phyloP scores from a whole-genome alignment of 2,113 vertebrate genomes.

The Entelurus aequoreus region DNA sequence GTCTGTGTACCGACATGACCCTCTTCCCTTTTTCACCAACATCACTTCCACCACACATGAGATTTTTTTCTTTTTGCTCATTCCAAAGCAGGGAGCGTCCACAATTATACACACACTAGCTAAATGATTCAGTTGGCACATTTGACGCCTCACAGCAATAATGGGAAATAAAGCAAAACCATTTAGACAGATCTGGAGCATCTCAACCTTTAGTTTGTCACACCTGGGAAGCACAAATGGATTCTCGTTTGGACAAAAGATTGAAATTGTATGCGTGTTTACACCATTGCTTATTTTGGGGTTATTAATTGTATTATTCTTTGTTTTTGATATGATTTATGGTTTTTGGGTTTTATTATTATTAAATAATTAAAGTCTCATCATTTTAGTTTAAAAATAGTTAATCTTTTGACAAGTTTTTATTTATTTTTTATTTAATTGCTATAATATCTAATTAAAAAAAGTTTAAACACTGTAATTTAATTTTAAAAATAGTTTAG shows the following conservation, averaged over 20 bases:
- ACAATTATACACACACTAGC: slow-evolving; percentile 57
- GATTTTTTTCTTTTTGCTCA: slow-evolving; percentile 24
- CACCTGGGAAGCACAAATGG: slow-evolving; percentile 68
- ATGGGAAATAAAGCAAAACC: slow-evolving; percentile 61
- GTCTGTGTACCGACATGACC: slow-evolving; percentile 25
- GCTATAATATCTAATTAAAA: no score
- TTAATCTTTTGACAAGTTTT: no score
- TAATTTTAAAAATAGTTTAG: no score
- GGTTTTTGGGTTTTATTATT: no score
- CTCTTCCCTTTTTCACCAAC: not conserved
- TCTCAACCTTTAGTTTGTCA: slow-evolving; percentile 65
- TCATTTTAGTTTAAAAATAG: not conserved
- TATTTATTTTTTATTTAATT: no score
- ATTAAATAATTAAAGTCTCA: not conserved
- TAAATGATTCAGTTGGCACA: no score
- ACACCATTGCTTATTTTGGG: slow-evolving; percentile 32
- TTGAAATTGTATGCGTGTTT: slow-evolving; percentile 67
- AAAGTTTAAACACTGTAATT: no score
- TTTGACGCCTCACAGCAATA: slow-evolving; percentile 1
- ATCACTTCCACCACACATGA: slow-evolving; percentile 48
- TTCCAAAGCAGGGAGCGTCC: slow-evolving; percentile 37
- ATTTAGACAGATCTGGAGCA: slow-evolving; percentile 61
- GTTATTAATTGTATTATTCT: no score
- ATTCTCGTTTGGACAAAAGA: slow-evolving; percentile 61
- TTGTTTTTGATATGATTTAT: no score